Evolutionary conservation across 1,140 invertebrate genomes (phyloP), one percentile per base, ranked within the genome.

Genomic region (Drosophila dunni): DNA sequence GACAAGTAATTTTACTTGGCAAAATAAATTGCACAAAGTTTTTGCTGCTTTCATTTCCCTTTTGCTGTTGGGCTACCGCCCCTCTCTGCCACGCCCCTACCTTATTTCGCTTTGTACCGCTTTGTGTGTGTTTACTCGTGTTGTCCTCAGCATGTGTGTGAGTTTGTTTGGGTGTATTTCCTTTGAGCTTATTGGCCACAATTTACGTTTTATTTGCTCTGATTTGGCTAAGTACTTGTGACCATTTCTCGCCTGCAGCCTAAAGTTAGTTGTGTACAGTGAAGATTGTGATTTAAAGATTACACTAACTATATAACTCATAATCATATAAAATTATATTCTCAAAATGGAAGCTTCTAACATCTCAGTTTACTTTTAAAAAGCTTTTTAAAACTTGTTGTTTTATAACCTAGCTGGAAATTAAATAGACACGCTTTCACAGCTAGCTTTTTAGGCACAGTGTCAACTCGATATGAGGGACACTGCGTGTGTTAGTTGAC

Each of bases 1-100:
- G 89, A 89, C 89, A 91, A 78, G 81, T 91, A 70, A 91, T 91
- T 89, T 91, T 80, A 79, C 88, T 85, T 91, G 73, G 81, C 71
- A 81, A 91, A 88, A 89, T 89, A 91, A 91, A 91, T 80, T 91
- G 76, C 73, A 91, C 75, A 91, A 86, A 88, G 73, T 54, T 54
- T 67, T 20, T 53, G 20, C 50, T 46, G 63, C 58, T 63, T 62
- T 66, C 50, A 60, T 51, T 66, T 51, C 33, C 50, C 13, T 67
- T 29, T 66, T 65, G 67, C 65, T 82, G 54, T 88, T 57, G 74
- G 17, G 34, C 65, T 36, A 24, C 33, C 56, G 24, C 5, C 33
- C 7, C 13, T 45, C 42, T 13, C 24, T 11, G 8, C 56, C 3
- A n/a, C 58, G 13, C 10, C 58, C 2, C 13, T 42, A 20, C 44